A percentile compares a stretch with the other conserved stretches of the same genome.
Evolutionary conservation across 2,797 vertebrate species (phyloP).

Genomic region (Anguilla anguilla): DNA sequence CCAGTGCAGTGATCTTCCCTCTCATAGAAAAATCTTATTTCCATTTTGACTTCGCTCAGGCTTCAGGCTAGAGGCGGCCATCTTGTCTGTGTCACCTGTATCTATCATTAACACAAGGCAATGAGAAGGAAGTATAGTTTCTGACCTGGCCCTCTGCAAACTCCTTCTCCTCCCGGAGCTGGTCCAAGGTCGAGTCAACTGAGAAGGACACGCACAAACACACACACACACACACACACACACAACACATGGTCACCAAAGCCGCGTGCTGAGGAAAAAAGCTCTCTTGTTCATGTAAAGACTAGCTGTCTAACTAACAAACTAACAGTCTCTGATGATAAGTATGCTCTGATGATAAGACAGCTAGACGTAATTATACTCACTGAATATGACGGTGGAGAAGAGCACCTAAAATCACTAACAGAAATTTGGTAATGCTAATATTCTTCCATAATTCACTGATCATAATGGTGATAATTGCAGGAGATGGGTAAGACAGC

Average conservation of each 20-base stretch:
- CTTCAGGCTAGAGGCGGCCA: background rate
- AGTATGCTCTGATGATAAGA: background rate
- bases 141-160: slow-evolving; percentile 90
- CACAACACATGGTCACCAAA: too few species aligned
- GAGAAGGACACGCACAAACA: slow-evolving; percentile 32
- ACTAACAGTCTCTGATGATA: background rate
- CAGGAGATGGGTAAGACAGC: background rate
- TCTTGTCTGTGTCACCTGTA: background rate
- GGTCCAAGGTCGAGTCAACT: slow-evolving; percentile 78
- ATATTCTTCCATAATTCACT: background rate
- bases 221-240: background rate
- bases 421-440: background rate
- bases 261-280: background rate
- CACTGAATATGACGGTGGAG: background rate
- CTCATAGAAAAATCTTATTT: background rate
- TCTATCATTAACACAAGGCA: background rate
- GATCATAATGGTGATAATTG: background rate
- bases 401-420: background rate
- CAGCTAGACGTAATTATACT: background rate
- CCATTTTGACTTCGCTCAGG: background rate
- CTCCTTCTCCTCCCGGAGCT: slow-evolving; percentile 84
- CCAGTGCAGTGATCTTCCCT: too few species aligned
- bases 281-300: background rate
- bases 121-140: background rate
- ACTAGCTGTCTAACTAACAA: background rate